A percentile compares a stretch with the other conserved stretches of the same genome.
These are phyloP conservation scores for Scaptomyza parva DNA, from an alignment of 2,888 invertebrate genomes.

Conservation along the genomic window DNA sequence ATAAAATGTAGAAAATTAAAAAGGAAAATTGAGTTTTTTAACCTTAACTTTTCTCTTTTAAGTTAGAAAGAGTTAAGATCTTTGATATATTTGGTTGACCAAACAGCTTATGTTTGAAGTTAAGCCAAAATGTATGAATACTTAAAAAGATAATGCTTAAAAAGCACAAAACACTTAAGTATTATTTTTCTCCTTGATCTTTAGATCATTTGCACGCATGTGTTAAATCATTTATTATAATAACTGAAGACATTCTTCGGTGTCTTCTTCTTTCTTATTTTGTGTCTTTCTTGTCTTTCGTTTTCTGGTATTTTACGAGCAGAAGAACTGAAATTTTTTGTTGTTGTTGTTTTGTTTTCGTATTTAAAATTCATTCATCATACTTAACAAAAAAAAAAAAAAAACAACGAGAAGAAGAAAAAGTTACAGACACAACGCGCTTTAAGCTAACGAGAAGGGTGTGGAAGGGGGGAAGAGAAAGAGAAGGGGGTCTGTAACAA, in stretches of 20 bases:
- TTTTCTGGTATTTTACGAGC: constrained; percentile 21
- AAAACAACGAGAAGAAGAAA: constrained; percentile 7
- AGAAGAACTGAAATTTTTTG: constrained; percentile 50
- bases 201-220: constrained; percentile 31
- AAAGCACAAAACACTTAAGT: not conserved
- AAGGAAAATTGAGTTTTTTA: too few relatives aligned
- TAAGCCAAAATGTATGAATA: not conserved
- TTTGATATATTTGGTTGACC: too few relatives aligned
- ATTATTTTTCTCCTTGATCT: not conserved
- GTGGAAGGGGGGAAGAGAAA: constrained; percentile 1
- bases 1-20: too few relatives aligned
- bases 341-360: not conserved
- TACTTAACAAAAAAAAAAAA: constrained; percentile 56
- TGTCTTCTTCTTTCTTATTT: too few relatives aligned
- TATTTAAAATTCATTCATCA: constrained; percentile 79
- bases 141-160: not conserved
- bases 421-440: constrained; percentile 13
- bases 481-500: constrained; percentile 20
- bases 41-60: too few relatives aligned
- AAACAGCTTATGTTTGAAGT: too few relatives aligned
- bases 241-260: constrained; percentile 38
- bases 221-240: constrained; percentile 54
- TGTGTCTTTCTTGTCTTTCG: constrained; percentile 1
- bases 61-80: too few relatives aligned
- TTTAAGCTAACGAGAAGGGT: constrained; percentile 2